Base-by-base conservation (phyloP, 2,113 vertebrate genomes). In the Falco punctatus region DNA sequence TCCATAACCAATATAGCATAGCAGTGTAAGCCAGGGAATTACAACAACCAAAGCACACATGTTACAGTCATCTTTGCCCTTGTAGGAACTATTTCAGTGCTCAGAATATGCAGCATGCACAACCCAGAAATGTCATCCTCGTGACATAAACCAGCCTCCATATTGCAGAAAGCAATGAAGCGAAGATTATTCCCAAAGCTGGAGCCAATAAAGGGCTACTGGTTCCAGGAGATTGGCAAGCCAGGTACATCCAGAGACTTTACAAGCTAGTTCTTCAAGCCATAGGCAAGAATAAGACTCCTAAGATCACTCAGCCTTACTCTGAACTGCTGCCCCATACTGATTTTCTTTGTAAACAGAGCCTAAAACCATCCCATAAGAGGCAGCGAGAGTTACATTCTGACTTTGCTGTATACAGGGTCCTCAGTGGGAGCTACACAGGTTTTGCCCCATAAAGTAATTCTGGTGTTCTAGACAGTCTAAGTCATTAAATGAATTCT, bases 401-500 rank as follows among this genome's bases (percentile, higher is more conserved):
- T 69, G 55, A 32, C 27, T 92, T 51, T 59, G 42, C 28, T 70
- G 55, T 62, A 58, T 22, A 65, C 57, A 55, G n/a, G n/a, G 23
- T 89, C 85, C 91, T 92, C 89, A 82, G 83, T 49, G 64, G 84
- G 83, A 61, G 46, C 94, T 80, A 94, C 84, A 17, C 52, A 92
- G 92, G 81, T 97, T 96, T 96, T 96, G 94, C 95, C 88, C 92
- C 28, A 2, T 92, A 88, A 97, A 97, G 69, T 55, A 81, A 92
- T 84, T 94, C 90, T 94, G 94, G 94, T 67, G 20, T 94, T 96
- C 71, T 75, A 96, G 84, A 95, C 38, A 91, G n/a, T 83, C 54
- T 54, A 89, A 97, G 89, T 86, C 92, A 97, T 90, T 96, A 93
- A 92, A 96, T 10, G 35, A 80, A 90, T 96, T 96, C 94, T 97